Evolutionary conservation across 2,797 vertebrate species (phyloP).

Genomic region (Tokudaia muenninki): DNA sequence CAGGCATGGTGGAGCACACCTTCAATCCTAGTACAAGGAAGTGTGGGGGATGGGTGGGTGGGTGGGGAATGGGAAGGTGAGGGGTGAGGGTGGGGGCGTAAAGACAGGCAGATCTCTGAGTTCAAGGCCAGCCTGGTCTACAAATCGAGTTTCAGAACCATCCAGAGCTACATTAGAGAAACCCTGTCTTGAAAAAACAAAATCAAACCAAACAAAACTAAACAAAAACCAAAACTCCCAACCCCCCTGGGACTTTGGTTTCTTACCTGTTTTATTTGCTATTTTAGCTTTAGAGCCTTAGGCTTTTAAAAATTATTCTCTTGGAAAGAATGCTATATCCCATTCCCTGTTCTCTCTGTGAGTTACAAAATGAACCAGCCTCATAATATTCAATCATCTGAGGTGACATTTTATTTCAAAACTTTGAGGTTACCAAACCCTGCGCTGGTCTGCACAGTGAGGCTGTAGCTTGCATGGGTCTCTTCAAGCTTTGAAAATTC

Average conservation of each 20-base stretch:
- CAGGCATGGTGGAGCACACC: neutral
- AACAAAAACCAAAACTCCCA: neutral
- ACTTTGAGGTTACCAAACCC: neutral
- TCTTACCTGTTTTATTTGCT: neutral
- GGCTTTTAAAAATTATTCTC: conserved; percentile 48
- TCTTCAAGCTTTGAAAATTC: conserved; percentile 42
- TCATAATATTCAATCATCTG: neutral
- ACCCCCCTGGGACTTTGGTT: neutral
- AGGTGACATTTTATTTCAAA: conserved; percentile 39
- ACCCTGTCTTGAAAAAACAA: neutral
- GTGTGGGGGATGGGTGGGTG: no score
- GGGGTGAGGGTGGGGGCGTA: no score
- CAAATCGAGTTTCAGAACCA: neutral
- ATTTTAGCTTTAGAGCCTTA: neutral
- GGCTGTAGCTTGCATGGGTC: neutral
- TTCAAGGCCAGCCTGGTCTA: neutral
- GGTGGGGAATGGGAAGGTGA: no score
- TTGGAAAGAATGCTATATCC: conserved; percentile 36
- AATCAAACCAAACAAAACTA: neutral
- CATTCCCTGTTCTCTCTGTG: neutral
- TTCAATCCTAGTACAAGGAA: neutral
- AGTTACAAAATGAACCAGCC: conserved; percentile 20
- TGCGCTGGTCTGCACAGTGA: neutral
- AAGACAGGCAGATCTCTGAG: neutral
- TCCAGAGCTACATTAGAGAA: neutral